phyloP scores from a whole-genome alignment of 2,888 invertebrate species.

The Polymixis lichenea region DNA sequence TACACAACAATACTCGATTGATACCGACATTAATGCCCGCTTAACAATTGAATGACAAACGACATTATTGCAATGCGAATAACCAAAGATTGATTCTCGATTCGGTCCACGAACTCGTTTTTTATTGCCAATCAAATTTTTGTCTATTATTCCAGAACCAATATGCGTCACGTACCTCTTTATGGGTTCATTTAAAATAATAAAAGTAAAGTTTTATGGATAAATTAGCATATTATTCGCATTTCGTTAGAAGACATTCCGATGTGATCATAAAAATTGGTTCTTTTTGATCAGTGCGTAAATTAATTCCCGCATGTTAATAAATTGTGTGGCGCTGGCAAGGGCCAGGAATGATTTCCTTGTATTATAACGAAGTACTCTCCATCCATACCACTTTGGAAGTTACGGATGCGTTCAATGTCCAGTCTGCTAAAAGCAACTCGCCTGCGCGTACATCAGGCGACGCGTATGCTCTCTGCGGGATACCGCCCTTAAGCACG shows the following conservation, averaged over 20 bases:
- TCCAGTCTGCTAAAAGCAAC: slow-evolving; percentile 86
- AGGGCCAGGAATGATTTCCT: slow-evolving; percentile 70
- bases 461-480: slow-evolving; percentile 72
- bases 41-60: slow-evolving; percentile 86
- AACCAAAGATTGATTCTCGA: slow-evolving; percentile 74
- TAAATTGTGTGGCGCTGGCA: slow-evolving; percentile 61
- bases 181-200: slow-evolving; percentile 40
- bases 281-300: slow-evolving; percentile 50
- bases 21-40: slow-evolving; percentile 79
- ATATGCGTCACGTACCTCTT: slow-evolving; percentile 55
- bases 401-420: slow-evolving; percentile 79
- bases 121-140: slow-evolving; percentile 76
- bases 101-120: slow-evolving; percentile 76
- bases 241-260: slow-evolving; percentile 48
- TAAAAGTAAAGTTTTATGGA: slow-evolving; percentile 42
- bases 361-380: slow-evolving; percentile 72
- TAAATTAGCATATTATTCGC: slow-evolving; percentile 54
- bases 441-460: slow-evolving; percentile 79
- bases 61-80: slow-evolving; percentile 78
- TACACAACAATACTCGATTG: slow-evolving; percentile 77
- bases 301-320: slow-evolving; percentile 59
- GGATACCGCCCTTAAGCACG: slow-evolving; percentile 72
- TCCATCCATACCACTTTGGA: slow-evolving; percentile 74
- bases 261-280: slow-evolving; percentile 52
- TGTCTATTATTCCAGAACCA: slow-evolving; percentile 61